Evolutionary conservation across 2,888 invertebrate species (phyloP), one percentile per base, ranked within the genome.

Genomic region (Cepaea hortensis): DNA sequence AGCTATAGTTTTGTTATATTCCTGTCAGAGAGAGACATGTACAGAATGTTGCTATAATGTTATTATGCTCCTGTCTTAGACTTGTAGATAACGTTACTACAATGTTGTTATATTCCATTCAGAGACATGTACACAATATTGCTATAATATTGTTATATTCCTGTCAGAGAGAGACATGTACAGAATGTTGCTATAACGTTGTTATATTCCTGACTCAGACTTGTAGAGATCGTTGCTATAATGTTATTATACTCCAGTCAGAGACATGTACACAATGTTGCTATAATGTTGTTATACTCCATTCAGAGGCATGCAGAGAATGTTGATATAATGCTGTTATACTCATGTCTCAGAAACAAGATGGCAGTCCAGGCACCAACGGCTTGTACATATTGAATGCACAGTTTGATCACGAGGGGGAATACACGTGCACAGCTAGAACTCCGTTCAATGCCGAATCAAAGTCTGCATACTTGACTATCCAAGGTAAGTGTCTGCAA

Each of bases 401-500:
- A 0, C 97, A 98, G 46, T 96, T 97, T 88, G 96, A 97, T 3
- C 98, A 98, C 94, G 96, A 96, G 18, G 98, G 98, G 0, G 96
- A 97, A 88, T 99, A 98, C 76, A 80, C 84, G 0, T 87, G 88
- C 65, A 86, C 55, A 3, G 84, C 82, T 4, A 81, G 84, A 13
- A 84, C 87, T 23, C 87, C 87, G 2, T 87, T 87, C 73, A 84
- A 73, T 46, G 50, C 72, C 23, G 72, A 50, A n/a, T 73, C 84
- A 7, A 72, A 23, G 48, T 73, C 79, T 35, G 87, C 84, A 46
- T 87, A 80, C 62, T 9, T 88, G 18, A 86, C 85, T 11, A 83
- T 88, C 50, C 85, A 68, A 80, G 88, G 88, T 88, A 61, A 72
- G 61, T 55, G 61, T 11, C 11, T 55, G 55, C 11, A 6, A 55